These are phyloP conservation scores for Diadegma fenestrale DNA, from an alignment of 2,888 invertebrate species.

Conservation along the genomic window DNA sequence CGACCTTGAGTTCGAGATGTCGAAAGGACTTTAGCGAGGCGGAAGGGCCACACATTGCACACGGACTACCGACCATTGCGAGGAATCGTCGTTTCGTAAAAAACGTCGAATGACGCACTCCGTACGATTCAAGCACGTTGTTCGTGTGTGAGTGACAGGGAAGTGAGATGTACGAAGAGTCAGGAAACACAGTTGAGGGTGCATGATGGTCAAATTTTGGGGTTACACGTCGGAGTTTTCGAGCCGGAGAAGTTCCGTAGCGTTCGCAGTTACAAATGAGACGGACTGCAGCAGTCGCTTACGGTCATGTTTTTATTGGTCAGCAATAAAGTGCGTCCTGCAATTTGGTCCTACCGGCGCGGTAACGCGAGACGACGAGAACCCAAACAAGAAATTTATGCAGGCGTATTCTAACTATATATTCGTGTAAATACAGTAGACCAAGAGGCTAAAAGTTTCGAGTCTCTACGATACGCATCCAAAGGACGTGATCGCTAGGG, in stretches of 20 bases:
- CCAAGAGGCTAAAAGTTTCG: slow-evolving; percentile 21
- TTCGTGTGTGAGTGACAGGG: neutral
- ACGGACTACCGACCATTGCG: neutral
- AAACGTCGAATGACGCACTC: neutral
- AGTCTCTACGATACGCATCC: slow-evolving; percentile 17
- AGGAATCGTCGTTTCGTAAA: neutral
- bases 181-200: slow-evolving; percentile 8
- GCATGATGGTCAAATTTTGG: slow-evolving; percentile 26
- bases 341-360: slow-evolving; percentile 71
- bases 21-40: neutral
- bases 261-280: slow-evolving; percentile 47
- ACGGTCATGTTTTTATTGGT: slow-evolving; percentile 73
- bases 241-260: slow-evolving; percentile 46
- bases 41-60: neutral
- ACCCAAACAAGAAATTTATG: slow-evolving; percentile 32
- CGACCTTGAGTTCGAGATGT: neutral
- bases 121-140: neutral
- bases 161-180: slow-evolving; percentile 7
- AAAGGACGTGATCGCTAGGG: slow-evolving; percentile 21
- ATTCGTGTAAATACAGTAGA: slow-evolving; percentile 13
- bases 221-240: slow-evolving; percentile 36
- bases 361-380: slow-evolving; percentile 64
- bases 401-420: slow-evolving; percentile 1
- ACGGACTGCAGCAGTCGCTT: slow-evolving; percentile 34
- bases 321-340: slow-evolving; percentile 74